Conservation (phyloP, 2,888 invertebrate species). For the Drosophila planitibia region DNA sequence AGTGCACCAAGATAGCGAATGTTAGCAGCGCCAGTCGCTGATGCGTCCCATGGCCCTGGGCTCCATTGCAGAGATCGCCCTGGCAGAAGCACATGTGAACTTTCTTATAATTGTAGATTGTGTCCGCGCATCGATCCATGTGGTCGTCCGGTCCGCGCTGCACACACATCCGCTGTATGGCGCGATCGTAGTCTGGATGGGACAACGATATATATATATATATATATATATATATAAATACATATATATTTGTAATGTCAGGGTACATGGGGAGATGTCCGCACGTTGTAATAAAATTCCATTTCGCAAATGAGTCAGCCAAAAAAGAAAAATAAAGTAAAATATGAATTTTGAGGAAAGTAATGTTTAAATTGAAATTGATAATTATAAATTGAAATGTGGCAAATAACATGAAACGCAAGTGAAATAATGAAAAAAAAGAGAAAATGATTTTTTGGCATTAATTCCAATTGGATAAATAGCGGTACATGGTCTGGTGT, state of each 20-base stretch:
- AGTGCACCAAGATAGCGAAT: not conserved
- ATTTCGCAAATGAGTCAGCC: not conserved
- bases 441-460: not conserved
- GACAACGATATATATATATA: not conserved
- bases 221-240: not conserved
- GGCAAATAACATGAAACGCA: not conserved
- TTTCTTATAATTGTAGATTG: constrained; percentile 92
- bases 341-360: not conserved
- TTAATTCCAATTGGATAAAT: not conserved
- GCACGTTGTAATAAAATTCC: not conserved
- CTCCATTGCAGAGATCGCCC: constrained; percentile 93
- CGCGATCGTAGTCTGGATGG: constrained; percentile 91
- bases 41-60: not conserved
- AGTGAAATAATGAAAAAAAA: not conserved
- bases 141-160: constrained; percentile 95
- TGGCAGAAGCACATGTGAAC: constrained; percentile 96
- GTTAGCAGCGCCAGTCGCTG: not conserved
- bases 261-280: not conserved
- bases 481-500: not conserved
- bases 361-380: not conserved
- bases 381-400: not conserved
- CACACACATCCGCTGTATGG: constrained; percentile 94
- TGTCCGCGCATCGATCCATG: constrained; percentile 95
- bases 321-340: too few species aligned
- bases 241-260: not conserved